Evolutionary conservation across 2,888 invertebrate genomes (phyloP).

Genomic region (Blera fallax): DNA sequence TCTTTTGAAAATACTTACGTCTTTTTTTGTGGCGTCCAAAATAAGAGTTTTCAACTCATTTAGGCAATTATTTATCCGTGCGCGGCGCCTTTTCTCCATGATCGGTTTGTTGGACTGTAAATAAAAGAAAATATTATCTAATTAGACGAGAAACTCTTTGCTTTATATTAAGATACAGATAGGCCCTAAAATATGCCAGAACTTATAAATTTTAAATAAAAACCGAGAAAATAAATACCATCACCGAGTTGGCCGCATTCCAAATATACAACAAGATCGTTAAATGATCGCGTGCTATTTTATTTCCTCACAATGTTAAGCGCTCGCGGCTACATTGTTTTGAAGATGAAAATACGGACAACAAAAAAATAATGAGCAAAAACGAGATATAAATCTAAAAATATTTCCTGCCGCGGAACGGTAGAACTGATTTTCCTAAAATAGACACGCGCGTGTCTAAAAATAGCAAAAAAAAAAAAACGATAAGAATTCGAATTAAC

Average conservation of each 20-base stretch:
- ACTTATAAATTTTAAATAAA: background rate
- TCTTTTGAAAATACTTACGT: constrained; percentile 86
- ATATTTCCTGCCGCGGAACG: constrained; percentile 44
- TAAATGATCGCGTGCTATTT: constrained; percentile 47
- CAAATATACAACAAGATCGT: background rate
- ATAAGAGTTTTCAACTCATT: constrained; percentile 93
- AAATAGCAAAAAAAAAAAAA: constrained; percentile 43
- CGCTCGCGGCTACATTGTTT: background rate
- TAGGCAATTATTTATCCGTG: constrained; percentile 94
- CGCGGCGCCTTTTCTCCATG: constrained; percentile 95
- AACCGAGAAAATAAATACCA: background rate
- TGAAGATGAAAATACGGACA: background rate
- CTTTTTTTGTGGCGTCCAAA: constrained; percentile 92
- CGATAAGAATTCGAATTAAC: constrained; percentile 24
- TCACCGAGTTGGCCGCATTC: constrained; percentile 2
- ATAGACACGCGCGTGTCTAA: constrained; percentile 44
- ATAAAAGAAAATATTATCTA: constrained; percentile 26
- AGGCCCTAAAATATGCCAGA: background rate
- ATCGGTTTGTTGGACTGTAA: constrained; percentile 95
- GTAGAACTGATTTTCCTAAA: constrained; percentile 30
- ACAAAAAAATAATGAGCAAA: constrained; percentile 1
- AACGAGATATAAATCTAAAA: constrained; percentile 39
- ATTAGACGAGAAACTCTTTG: constrained; percentile 11
- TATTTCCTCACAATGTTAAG: background rate
- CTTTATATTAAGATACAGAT: background rate